These are phyloP conservation scores for Onychomys leucogaster DNA, from an alignment of 2,797 vertebrate genomes.

Conservation along the genomic window DNA sequence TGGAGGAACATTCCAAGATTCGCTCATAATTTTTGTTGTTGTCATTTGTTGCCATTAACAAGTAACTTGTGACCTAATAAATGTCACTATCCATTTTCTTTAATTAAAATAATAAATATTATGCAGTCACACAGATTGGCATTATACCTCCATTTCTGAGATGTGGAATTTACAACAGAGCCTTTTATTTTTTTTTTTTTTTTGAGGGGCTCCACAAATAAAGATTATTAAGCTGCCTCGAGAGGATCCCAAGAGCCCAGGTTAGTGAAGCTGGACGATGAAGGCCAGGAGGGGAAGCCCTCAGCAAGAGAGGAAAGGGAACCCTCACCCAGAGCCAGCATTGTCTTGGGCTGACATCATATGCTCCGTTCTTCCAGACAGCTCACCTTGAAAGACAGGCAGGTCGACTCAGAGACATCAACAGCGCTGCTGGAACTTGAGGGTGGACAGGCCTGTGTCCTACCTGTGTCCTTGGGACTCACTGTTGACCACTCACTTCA, in stretches of 20 bases:
- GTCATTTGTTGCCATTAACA: constrained; percentile 91
- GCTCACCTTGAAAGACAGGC: constrained; percentile 57
- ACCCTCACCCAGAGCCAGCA: constrained; percentile 81
- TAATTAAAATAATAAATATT: constrained; percentile 99
- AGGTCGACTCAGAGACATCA: constrained; percentile 28
- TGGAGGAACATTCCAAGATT: constrained; percentile 87
- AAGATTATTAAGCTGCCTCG: constrained; percentile 94
- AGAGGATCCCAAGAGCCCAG: constrained; percentile 91
- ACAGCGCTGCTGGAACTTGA: not conserved
- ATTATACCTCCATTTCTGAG: constrained; percentile 92
- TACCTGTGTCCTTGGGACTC: not conserved
- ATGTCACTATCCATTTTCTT: constrained; percentile 94
- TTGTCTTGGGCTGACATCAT: constrained; percentile 77
- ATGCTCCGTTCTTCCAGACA: constrained; percentile 67
- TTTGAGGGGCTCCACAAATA: constrained; percentile 96
- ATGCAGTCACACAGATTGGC: constrained; percentile 93
- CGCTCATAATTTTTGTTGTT: constrained; percentile 89
- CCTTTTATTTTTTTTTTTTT: constrained; percentile 92
- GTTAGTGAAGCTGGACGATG: constrained; percentile 95
- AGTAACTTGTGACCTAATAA: constrained; percentile 94
- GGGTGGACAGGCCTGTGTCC: too few species aligned
- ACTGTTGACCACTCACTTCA: not conserved
- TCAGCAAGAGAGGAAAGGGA: constrained; percentile 46
- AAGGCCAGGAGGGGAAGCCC: constrained; percentile 86
- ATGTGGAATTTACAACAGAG: constrained; percentile 91